Evolutionary conservation across 2,888 invertebrate species (phyloP).

Genomic region (Amblyteles armatorius): DNA sequence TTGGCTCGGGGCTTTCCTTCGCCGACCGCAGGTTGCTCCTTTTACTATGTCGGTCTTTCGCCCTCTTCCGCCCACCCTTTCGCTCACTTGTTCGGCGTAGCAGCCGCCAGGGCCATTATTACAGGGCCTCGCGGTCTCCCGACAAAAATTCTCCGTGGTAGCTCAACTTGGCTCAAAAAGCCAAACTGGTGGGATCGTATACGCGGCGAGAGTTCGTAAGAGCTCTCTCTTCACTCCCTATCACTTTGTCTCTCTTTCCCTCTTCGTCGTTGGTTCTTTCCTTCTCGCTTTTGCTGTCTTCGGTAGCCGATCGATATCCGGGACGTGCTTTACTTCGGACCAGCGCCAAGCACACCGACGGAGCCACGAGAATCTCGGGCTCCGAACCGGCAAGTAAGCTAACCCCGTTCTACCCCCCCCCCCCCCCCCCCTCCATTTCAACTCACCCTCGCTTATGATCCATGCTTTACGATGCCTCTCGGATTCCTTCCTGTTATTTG

Average conservation of each 20-base stretch:
- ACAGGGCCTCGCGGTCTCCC: constrained; percentile 34
- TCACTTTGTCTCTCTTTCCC: constrained; percentile 47
- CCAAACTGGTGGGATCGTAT: constrained; percentile 47
- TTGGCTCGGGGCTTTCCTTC: constrained; percentile 18
- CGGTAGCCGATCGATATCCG: constrained; percentile 60
- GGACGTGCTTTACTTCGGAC: constrained; percentile 52
- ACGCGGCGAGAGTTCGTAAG: constrained; percentile 55
- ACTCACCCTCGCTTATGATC: constrained; percentile 54
- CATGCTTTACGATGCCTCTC: constrained; percentile 62
- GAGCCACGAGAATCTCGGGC: constrained; percentile 26
- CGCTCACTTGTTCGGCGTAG: constrained; percentile 40
- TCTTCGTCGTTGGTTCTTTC: constrained; percentile 49
- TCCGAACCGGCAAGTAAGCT: constrained; percentile 53
- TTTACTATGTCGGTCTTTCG: constrained; percentile 17
- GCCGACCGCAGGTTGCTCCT: constrained; percentile 11
- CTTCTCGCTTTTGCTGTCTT: constrained; percentile 56
- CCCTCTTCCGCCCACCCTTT: constrained; percentile 7
- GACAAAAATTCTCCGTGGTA: constrained; percentile 45
- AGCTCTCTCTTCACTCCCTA: constrained; percentile 47
- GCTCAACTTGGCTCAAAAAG: constrained; percentile 53
- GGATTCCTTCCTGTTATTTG: constrained; percentile 68
- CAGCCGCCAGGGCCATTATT: constrained; percentile 44
- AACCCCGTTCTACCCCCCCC: constrained; percentile 44
- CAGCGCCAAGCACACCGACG: background rate
- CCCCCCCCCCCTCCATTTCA: constrained; percentile 56